Percentiles rank a stretch among this genome's conserved stretches.
These are phyloP conservation scores for Steinernema hermaphroditum DNA, from an alignment of 2,888 invertebrate genomes.

Conservation along the genomic window DNA sequence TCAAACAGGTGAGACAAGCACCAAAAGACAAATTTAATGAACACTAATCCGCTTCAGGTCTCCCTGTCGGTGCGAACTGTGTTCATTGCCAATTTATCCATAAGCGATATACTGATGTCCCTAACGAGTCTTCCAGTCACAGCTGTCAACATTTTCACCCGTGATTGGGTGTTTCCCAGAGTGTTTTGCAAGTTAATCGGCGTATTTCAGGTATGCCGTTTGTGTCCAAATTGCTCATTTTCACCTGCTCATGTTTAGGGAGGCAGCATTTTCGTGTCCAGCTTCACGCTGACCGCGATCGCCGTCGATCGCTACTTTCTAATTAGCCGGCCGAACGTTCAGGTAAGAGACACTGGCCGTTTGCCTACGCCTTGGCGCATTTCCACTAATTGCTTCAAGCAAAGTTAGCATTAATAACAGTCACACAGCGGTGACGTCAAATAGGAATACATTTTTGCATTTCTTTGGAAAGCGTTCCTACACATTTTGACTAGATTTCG, in stretches of 20 bases:
- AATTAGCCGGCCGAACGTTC: conserved; percentile 55
- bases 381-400: too few relatives aligned
- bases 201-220: conserved; percentile 58
- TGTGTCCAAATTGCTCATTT: too few relatives aligned
- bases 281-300: conserved; percentile 64
- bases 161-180: conserved; percentile 63
- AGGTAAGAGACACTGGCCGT: conserved; percentile 46
- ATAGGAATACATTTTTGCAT: too few relatives aligned
- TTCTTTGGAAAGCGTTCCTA: too few relatives aligned
- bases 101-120: conserved; percentile 50
- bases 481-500: too few relatives aligned
- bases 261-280: conserved; percentile 63
- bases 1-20: conserved; percentile 53
- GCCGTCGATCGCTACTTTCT: conserved; percentile 64
- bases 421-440: too few relatives aligned
- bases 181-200: conserved; percentile 62
- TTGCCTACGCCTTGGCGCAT: too few relatives aligned
- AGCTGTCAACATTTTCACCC: conserved; percentile 59
- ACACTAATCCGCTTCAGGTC: conserved; percentile 49
- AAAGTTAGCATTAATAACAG: too few relatives aligned
- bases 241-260: too few relatives aligned
- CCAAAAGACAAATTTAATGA: neutral
- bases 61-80: conserved; percentile 57
- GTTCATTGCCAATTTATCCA: conserved; percentile 48
- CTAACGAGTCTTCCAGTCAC: conserved; percentile 63